These are phyloP conservation scores for Drosophila truncata DNA, from an alignment of 1,140 invertebrate species.

Conservation along the genomic window DNA sequence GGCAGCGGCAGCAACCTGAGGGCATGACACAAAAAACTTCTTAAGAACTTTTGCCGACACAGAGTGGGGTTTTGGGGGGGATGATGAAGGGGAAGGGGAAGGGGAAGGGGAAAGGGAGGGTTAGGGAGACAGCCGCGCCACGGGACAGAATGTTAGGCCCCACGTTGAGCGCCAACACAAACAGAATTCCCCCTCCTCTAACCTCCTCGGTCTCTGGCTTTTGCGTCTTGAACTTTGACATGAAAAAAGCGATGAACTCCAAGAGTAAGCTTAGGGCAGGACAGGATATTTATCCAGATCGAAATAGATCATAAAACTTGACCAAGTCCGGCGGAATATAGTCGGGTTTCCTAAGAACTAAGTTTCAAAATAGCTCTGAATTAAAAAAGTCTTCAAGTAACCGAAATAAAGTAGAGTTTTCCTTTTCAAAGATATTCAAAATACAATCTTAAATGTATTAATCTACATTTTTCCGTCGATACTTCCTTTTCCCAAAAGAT, in stretches of 20 bases:
- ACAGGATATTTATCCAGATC: conserved; percentile 10
- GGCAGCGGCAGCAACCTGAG: conserved; percentile 51
- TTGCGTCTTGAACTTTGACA: conserved; percentile 62
- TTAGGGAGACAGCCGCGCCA: conserved; percentile 17
- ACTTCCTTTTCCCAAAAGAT: no score
- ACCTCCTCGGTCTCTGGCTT: not conserved
- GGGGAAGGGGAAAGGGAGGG: no score
- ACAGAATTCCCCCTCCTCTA: conserved; percentile 19
- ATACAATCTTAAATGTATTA: not conserved
- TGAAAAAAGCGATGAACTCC: conserved; percentile 46
- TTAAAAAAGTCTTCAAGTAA: not conserved
- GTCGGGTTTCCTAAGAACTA: not conserved
- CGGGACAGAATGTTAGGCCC: conserved; percentile 46
- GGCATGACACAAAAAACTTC: conserved; percentile 76
- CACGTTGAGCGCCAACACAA: conserved; percentile 57
- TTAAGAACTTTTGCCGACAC: conserved; percentile 81
- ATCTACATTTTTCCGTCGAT: not conserved
- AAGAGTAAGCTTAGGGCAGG: not conserved
- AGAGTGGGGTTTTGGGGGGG: not conserved
- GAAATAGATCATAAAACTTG: conserved; percentile 27
- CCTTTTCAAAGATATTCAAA: not conserved
- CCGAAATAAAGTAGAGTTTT: not conserved
- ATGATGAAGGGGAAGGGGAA: no score
- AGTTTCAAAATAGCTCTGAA: not conserved
- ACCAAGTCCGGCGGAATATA: not conserved